A percentile compares a stretch with the other conserved stretches of the same genome.
Conservation (phyloP, 2,797 vertebrate genomes). For the Tokudaia muenninki region DNA sequence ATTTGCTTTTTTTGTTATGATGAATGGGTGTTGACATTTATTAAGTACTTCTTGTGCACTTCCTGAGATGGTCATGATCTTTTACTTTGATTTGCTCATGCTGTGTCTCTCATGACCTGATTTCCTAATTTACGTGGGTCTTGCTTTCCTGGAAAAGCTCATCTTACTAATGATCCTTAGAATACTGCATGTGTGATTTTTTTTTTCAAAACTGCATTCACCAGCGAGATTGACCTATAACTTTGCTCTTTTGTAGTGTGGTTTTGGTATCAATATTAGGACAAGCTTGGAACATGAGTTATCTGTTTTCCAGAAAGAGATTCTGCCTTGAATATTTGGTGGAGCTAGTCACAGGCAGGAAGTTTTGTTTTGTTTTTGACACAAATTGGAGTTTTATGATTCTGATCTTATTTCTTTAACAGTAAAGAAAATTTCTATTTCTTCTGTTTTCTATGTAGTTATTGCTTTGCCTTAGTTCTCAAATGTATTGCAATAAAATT, state of each 20-base stretch:
- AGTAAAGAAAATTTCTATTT: neutral
- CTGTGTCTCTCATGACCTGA: neutral
- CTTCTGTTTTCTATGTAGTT: neutral
- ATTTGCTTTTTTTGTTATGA: slow-evolving; percentile 18
- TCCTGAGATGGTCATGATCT: neutral
- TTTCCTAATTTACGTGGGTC: neutral
- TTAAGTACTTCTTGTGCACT: neutral
- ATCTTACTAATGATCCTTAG: neutral
- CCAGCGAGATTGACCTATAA: neutral
- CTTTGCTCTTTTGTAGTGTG: slow-evolving; percentile 15
- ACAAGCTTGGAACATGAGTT: neutral
- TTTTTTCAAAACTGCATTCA: neutral
- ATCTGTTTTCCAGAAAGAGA: slow-evolving; percentile 6
- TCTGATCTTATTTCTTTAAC: slow-evolving; percentile 8
- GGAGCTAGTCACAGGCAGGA: neutral
- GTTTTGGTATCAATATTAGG: slow-evolving; percentile 44
- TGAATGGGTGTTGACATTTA: slow-evolving; percentile 5
- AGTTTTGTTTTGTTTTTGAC: neutral
- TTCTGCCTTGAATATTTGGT: neutral
- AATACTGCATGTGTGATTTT: neutral
- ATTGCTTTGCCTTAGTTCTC: neutral
- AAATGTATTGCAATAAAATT: neutral
- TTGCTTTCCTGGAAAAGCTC: neutral
- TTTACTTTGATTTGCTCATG: neutral
- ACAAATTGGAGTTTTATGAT: neutral